Evolutionary conservation across 2,797 vertebrate genomes (phyloP), one percentile per base, ranked within the genome.

Genomic region (Hemibagrus guttatus): DNA sequence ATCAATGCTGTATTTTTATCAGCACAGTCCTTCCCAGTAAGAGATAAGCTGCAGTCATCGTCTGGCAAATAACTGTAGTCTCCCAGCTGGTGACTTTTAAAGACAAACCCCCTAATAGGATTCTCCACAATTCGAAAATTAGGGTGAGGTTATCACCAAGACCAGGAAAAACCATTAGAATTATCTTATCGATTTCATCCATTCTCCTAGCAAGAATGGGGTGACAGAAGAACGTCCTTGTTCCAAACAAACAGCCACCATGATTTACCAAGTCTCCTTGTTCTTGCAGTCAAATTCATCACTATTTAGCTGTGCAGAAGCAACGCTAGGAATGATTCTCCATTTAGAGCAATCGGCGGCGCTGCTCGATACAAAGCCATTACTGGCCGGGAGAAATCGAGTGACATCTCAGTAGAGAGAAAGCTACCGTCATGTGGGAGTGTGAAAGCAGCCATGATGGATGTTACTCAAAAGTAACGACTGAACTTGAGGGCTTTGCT

Each of bases 341-440:
- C 64, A 85, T 90, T 90, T 88, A 86, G 72, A 79, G 81, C 84
- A 84, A 85, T 91, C 79, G 90, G 71, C 82, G 71, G 61, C 23
- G 31, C 81, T 78, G 83, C 78, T 91, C 83, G 54, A 84, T 89
- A 89, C 84, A 82, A 88, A 86, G 88, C 72, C 87, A 86, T 89
- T 85, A 89, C 78, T 81, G 88, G 69, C 85, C 87, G 31, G 52
- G 81, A 86, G 89, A 83, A 86, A 87, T 64, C 59, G 68, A 87
- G 86, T 88, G 86, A 87, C 83, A 85, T 88, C 74, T 87, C 86
- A 80, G 64, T 84, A 42, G 86, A 85, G 87, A 58, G 56, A 59
- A 79, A 59, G 76, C 56, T 28, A 1, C 76, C 31, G 76, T 59
- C 76, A 83, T 31, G 64, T 49, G 63, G 84, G 87, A 74, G 80